These are phyloP conservation scores for Andricus quercusramuli DNA, from an alignment of 2,888 invertebrate species.

Conservation along the genomic window DNA sequence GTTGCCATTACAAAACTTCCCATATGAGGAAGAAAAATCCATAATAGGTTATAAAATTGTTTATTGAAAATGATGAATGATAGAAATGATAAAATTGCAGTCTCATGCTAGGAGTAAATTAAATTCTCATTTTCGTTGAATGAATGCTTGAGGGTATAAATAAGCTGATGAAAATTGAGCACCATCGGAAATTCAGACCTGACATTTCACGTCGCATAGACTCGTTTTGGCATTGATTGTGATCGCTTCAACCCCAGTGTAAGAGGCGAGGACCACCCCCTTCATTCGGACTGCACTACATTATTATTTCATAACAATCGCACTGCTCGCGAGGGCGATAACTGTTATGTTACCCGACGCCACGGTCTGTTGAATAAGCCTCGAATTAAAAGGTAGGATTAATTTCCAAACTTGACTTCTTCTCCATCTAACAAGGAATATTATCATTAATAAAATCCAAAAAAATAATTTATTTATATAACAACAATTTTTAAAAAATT, in stretches of 20 bases:
- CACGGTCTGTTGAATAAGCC: conserved; percentile 59
- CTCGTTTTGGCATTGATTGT: conserved; percentile 70
- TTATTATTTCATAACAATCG: conserved; percentile 75
- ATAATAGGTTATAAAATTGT: too few species aligned
- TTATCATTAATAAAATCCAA: not conserved
- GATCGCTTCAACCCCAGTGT: conserved; percentile 67
- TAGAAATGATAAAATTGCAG: not conserved
- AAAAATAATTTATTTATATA: too few species aligned
- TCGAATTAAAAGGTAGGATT: conserved; percentile 45
- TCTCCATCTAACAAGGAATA: not conserved
- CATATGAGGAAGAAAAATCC: too few species aligned
- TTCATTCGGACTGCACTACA: conserved; percentile 56
- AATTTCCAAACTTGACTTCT: conserved; percentile 27
- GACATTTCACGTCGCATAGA: conserved; percentile 65
- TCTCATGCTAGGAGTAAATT: not conserved
- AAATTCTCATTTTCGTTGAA: not conserved
- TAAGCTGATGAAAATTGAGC: conserved; percentile 62
- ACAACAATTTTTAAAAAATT: too few species aligned
- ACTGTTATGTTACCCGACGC: conserved; percentile 65
- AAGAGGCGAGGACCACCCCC: conserved; percentile 55
- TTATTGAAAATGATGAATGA: too few species aligned
- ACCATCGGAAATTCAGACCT: conserved; percentile 67
- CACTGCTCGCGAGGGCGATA: conserved; percentile 66
- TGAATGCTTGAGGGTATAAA: not conserved
- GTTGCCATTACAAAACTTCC: too few species aligned